These are phyloP conservation scores for Paralichthys olivaceus DNA, from an alignment of 2,113 vertebrate genomes.

Conservation along the genomic window DNA sequence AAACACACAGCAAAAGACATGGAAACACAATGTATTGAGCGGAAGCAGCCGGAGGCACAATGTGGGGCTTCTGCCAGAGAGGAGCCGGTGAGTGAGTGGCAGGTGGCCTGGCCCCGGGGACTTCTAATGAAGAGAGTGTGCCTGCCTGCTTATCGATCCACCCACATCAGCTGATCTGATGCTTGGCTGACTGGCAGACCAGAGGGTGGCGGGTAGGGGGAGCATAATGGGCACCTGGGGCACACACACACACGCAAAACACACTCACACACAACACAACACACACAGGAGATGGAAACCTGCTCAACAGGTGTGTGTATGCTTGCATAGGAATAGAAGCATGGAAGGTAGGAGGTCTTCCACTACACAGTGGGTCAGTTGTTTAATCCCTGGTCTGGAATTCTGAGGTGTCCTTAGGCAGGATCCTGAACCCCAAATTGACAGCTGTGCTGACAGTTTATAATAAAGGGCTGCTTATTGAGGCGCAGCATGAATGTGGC, in stretches of 20 bases:
- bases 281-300: not conserved
- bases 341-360: too few species aligned
- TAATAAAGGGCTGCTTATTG: not conserved
- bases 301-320: not conserved
- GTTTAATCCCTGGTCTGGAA: not conserved
- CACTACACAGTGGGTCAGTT: too few species aligned
- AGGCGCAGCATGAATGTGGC: not conserved
- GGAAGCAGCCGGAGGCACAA: conserved; percentile 41
- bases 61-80: conserved; percentile 38
- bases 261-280: not conserved
- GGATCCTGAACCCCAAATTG: not conserved
- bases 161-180: conserved; percentile 73
- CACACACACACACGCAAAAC: conserved; percentile 18
- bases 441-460: not conserved
- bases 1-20: conserved; percentile 29
- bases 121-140: conserved; percentile 80
- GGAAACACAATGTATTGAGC: conserved; percentile 42
- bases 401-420: not conserved
- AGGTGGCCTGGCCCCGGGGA: conserved; percentile 73
- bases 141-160: conserved; percentile 76
- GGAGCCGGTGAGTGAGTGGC: conserved; percentile 66
- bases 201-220: conserved; percentile 11
- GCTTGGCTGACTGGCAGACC: conserved; percentile 48
- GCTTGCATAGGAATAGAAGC: too few species aligned
- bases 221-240: conserved; percentile 60